Percentiles rank a stretch among this genome's conserved stretches.
Conservation (phyloP, 1,140 invertebrate genomes). For the Drosophila repleta region DNA sequence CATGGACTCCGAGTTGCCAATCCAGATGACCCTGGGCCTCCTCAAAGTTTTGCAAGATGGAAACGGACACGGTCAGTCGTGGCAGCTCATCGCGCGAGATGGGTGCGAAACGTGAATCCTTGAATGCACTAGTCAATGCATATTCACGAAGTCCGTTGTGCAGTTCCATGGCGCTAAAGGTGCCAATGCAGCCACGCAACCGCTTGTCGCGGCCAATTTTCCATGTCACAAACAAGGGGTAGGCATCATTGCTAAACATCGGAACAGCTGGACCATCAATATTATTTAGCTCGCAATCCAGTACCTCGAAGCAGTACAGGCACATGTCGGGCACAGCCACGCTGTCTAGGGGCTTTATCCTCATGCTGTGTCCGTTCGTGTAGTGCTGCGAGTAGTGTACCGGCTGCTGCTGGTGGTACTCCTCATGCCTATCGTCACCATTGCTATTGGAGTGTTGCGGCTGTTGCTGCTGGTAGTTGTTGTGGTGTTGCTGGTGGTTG, state of each 20-base stretch:
- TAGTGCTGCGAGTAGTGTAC: slow-evolving; percentile 68
- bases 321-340: slow-evolving; percentile 97
- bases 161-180: slow-evolving; percentile 95
- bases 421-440: slow-evolving; percentile 54
- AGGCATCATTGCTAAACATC: slow-evolving; percentile 96
- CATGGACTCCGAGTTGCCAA: slow-evolving; percentile 98
- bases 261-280: slow-evolving; percentile 95
- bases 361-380: slow-evolving; percentile 64
- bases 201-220: slow-evolving; percentile 96
- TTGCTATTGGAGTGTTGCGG: slow-evolving; percentile 62
- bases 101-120: slow-evolving; percentile 98
- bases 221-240: slow-evolving; percentile 99
- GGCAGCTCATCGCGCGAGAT: slow-evolving; percentile 97
- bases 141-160: slow-evolving; percentile 95
- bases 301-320: slow-evolving; percentile 98
- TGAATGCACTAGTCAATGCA: slow-evolving; percentile 98
- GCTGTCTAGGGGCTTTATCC: slow-evolving; percentile 83
- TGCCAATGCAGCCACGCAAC: slow-evolving; percentile 97
- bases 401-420: slow-evolving; percentile 63
- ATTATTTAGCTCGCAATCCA: slow-evolving; percentile 96
- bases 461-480: slow-evolving; percentile 62
- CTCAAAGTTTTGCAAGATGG: slow-evolving; percentile 96
- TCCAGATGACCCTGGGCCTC: slow-evolving; percentile 97
- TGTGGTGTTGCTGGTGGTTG: slow-evolving; percentile 61
- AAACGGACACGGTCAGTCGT: slow-evolving; percentile 96